A percentile compares a stretch with the other conserved stretches of the same genome.
These are phyloP conservation scores for rabbit (Oryctolagus cuniculus) DNA, from an alignment of 2,113 vertebrate genomes.

Conservation along the genomic window mOryCun1.1 NC_091448.1:58276501-58277000, in stretches of 20 bases:
- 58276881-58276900: no score
- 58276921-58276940: neutral
- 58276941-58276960: neutral
- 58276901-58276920: neutral
- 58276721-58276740: neutral
- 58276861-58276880: neutral
- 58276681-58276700: slow-evolving; percentile 6
- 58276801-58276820: rapidly evolving
- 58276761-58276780: neutral
- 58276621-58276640: neutral
- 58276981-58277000: neutral
- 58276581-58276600: neutral
- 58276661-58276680: neutral
- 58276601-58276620: rapidly evolving
- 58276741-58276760: neutral
- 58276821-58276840: neutral
- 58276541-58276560: neutral
- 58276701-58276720: neutral
- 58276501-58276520: neutral
- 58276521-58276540: neutral
- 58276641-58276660: neutral
- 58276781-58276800: neutral
- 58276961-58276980: neutral
- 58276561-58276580: rapidly evolving
- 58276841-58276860: neutral